phyloP scores from a whole-genome alignment of 1,140 invertebrate species.

The Lordiphosa collinella region DNA sequence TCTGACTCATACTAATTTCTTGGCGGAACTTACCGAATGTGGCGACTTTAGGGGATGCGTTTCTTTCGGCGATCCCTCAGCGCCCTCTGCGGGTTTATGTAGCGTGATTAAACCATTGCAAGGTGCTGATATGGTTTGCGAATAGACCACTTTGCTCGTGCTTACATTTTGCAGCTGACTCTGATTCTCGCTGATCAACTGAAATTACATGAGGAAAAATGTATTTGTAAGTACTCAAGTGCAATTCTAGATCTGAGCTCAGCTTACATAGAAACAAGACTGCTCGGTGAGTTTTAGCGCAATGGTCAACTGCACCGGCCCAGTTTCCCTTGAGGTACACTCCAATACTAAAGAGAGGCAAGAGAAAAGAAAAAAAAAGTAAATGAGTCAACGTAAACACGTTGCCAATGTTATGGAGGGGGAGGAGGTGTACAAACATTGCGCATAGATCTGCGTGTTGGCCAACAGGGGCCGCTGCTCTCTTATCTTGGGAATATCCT shows the following conservation, averaged over 20 bases:
- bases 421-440: constrained; percentile 46
- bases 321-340: constrained; percentile 30
- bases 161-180: constrained; percentile 28
- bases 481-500: constrained; percentile 39
- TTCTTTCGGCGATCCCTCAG: background rate
- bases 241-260: too few relatives aligned
- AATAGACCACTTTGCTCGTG: constrained; percentile 26
- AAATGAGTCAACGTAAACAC: constrained; percentile 35
- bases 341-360: constrained; percentile 21
- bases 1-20: constrained; percentile 26
- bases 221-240: background rate
- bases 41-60: constrained; percentile 47
- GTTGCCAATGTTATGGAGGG: background rate
- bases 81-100: constrained; percentile 3
- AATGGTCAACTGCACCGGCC: constrained; percentile 37
- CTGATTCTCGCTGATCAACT: constrained; percentile 21
- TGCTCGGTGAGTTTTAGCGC: constrained; percentile 53
- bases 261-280: constrained; percentile 49
- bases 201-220: constrained; percentile 22
- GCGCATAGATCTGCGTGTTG: constrained; percentile 59
- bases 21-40: constrained; percentile 47
- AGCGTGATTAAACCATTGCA: constrained; percentile 47
- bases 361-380: background rate
- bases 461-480: constrained; percentile 61
- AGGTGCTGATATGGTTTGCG: background rate